Percentiles rank a stretch among this genome's conserved stretches.
Conservation (phyloP, 2,113 vertebrate species). For the Pygathrix nemaeus region DNA sequence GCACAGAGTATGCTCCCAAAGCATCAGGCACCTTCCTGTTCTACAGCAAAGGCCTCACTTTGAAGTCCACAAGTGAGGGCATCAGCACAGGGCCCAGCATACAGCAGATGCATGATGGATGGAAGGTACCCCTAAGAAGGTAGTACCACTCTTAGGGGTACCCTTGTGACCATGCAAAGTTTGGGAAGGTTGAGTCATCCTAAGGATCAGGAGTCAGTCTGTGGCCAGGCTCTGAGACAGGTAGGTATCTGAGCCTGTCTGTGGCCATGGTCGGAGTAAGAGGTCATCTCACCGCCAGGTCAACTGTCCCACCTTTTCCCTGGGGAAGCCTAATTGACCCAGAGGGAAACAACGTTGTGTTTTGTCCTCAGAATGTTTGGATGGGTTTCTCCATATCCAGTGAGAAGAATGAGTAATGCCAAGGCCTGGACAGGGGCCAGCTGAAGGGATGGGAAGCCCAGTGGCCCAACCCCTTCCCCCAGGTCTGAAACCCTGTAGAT, state of each 20-base stretch:
- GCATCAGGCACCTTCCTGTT: neutral
- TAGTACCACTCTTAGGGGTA: neutral
- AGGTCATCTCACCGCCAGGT: neutral
- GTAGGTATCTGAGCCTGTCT: neutral
- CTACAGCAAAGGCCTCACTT: neutral
- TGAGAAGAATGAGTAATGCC: neutral
- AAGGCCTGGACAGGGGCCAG: constrained; percentile 13
- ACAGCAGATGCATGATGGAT: neutral
- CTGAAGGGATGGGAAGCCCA: neutral
- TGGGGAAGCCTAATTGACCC: neutral
- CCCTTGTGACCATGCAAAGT: neutral
- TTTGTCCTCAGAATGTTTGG: neutral
- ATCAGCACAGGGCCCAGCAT: neutral
- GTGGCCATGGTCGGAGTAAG: constrained; percentile 8
- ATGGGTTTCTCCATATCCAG: neutral
- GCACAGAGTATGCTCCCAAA: neutral
- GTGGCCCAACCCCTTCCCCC: neutral
- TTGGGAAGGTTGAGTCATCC: neutral
- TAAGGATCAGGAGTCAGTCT: neutral
- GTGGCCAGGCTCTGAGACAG: neutral
- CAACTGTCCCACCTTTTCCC: neutral
- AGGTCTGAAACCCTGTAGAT: neutral
- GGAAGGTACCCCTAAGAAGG: neutral
- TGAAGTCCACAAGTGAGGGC: neutral
- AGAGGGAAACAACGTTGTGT: neutral